Conservation (phyloP, 1,140 invertebrate genomes). For the Pygmarrhopalites habei region DNA sequence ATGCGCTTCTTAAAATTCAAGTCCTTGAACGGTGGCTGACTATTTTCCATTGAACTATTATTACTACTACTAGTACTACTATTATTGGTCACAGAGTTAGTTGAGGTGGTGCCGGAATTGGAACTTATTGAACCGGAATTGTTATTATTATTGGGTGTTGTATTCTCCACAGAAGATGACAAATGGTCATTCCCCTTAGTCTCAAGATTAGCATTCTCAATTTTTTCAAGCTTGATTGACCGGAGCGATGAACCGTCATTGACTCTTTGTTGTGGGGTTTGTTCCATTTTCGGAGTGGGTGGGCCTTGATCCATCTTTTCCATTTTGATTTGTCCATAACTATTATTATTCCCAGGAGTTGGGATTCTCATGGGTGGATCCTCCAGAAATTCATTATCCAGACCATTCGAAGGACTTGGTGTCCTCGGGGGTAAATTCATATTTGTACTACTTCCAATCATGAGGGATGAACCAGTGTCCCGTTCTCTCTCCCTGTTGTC, state of each 20-base stretch:
- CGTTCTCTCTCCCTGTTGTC: neutral
- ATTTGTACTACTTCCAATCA: neutral
- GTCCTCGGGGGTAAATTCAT: slow-evolving; percentile 21
- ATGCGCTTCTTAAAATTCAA: slow-evolving; percentile 2
- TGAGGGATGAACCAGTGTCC: slow-evolving; percentile 9
- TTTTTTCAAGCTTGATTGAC: slow-evolving; percentile 28
- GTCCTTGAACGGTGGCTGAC: slow-evolving; percentile 31
- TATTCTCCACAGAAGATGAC: no score
- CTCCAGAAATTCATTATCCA: slow-evolving; percentile 16
- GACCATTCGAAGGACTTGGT: slow-evolving; percentile 28
- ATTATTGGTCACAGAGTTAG: no score
- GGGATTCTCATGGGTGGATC: slow-evolving; percentile 20
- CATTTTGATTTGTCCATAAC: slow-evolving; percentile 5
- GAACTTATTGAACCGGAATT: no score
- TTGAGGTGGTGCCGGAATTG: no score
- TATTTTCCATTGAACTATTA: neutral
- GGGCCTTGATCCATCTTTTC: slow-evolving; percentile 4
- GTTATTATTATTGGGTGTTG: no score
- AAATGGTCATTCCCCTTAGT: neutral
- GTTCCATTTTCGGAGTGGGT: slow-evolving; percentile 25
- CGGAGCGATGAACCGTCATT: neutral
- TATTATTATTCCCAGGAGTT: slow-evolving; percentile 14
- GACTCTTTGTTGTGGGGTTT: neutral
- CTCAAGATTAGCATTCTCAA: slow-evolving; percentile 11
- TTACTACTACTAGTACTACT: neutral